phyloP scores from a whole-genome alignment of 2,888 invertebrate genomes.

The Neocrepidodera transversa region DNA sequence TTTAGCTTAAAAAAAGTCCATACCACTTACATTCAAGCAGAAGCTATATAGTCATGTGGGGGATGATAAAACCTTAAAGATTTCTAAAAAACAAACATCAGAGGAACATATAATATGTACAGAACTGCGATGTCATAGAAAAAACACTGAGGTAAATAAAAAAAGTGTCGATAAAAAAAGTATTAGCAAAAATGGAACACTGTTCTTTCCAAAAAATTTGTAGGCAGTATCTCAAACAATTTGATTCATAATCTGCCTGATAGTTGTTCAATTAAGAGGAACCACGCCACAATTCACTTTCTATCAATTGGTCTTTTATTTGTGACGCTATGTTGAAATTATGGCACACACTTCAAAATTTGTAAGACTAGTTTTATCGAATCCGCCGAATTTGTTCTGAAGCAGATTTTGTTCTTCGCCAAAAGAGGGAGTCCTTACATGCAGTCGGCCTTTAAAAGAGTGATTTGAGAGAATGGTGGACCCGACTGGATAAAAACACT shows the following conservation, averaged over 20 bases:
- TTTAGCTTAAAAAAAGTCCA: slow-evolving; percentile 47
- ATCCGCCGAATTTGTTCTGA: slow-evolving; percentile 27
- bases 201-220: slow-evolving; percentile 48
- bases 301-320: slow-evolving; percentile 43
- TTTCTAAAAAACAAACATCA: slow-evolving; percentile 41
- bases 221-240: slow-evolving; percentile 52
- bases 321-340: slow-evolving; percentile 43
- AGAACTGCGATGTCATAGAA: slow-evolving; percentile 37
- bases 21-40: slow-evolving; percentile 49
- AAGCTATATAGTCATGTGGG: slow-evolving; percentile 46
- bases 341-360: slow-evolving; percentile 43
- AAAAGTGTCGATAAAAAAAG: slow-evolving; percentile 33
- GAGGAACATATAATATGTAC: slow-evolving; percentile 44
- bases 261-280: slow-evolving; percentile 32
- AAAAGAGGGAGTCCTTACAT: slow-evolving; percentile 26
- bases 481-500: slow-evolving; percentile 26
- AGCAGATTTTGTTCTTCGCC: slow-evolving; percentile 32
- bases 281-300: slow-evolving; percentile 39
- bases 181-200: slow-evolving; percentile 50
- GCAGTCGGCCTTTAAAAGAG: slow-evolving; percentile 25
- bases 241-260: slow-evolving; percentile 45
- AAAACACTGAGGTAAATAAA: slow-evolving; percentile 34
- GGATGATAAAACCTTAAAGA: slow-evolving; percentile 37
- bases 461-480: slow-evolving; percentile 21
- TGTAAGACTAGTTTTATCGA: slow-evolving; percentile 38